Evolutionary conservation across 2,888 invertebrate genomes (phyloP).

Genomic region (Diarsia brunnea): DNA sequence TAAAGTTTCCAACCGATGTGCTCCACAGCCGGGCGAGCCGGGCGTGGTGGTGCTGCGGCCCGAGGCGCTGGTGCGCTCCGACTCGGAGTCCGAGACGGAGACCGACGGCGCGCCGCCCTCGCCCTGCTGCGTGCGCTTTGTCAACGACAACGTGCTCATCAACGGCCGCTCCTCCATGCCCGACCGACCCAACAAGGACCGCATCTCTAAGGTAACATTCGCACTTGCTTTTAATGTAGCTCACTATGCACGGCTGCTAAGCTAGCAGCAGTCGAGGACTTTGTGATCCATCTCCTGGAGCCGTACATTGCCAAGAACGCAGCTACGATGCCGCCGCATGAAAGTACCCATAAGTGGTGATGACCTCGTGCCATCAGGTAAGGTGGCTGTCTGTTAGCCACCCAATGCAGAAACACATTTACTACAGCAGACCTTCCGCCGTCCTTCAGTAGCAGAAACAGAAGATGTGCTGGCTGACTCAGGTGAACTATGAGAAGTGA

Average conservation of each 20-base stretch:
- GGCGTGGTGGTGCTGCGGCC: constrained; percentile 86
- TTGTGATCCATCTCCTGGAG: not conserved
- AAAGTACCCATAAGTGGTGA: not conserved
- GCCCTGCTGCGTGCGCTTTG: constrained; percentile 95
- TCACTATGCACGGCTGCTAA: not conserved
- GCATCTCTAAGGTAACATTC: constrained; percentile 90
- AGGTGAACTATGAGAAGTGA: not conserved
- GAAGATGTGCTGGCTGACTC: not conserved
- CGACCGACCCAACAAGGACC: constrained; percentile 87
- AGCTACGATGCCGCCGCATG: not conserved
- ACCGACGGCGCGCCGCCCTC: constrained; percentile 92
- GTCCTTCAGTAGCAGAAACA: too few relatives aligned
- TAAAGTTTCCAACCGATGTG: not conserved
- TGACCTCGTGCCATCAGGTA: not conserved
- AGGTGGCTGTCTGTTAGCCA: not conserved
- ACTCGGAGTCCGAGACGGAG: constrained; percentile 72
- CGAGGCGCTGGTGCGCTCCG: constrained; percentile 91
- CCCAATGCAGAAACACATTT: not conserved
- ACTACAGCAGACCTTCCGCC: too few relatives aligned
- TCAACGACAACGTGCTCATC: constrained; percentile 97
- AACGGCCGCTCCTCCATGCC: constrained; percentile 96
- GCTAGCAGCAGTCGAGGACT: not conserved
- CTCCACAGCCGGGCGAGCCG: constrained; percentile 82
- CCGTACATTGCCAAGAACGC: not conserved
- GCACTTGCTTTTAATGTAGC: not conserved